These are phyloP conservation scores for Cygnus buccinator DNA, from an alignment of 2,113 vertebrate genomes.

Conservation along the genomic window DNA sequence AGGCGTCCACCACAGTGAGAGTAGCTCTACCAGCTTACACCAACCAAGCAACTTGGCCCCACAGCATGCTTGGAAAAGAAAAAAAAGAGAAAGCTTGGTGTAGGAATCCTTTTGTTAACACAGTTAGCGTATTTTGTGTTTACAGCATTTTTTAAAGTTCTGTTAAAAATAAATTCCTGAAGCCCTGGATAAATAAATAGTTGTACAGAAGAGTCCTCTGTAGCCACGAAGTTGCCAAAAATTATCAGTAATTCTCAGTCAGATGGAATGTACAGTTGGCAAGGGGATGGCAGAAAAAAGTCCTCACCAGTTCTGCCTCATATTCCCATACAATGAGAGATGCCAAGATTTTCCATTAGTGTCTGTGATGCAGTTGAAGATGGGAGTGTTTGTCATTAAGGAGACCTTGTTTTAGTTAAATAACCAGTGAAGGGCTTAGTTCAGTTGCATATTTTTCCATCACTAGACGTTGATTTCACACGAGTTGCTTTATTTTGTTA, in stretches of 20 bases:
- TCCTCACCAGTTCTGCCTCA: conserved; percentile 54
- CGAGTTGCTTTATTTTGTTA: conserved; percentile 60
- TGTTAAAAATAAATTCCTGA: conserved; percentile 73
- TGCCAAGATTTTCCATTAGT: conserved; percentile 56
- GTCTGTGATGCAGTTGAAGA: conserved; percentile 59
- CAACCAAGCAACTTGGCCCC: not conserved
- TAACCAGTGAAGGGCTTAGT: conserved; percentile 30
- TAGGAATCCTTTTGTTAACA: conserved; percentile 66
- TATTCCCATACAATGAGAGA: conserved; percentile 62
- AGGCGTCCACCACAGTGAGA: not conserved
- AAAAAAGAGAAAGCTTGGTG: not conserved
- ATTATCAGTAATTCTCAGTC: conserved; percentile 74
- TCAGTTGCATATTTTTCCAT: conserved; percentile 31
- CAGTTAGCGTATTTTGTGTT: conserved; percentile 43
- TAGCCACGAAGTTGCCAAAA: conserved; percentile 71
- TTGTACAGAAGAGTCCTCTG: conserved; percentile 69
- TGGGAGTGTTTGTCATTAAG: conserved; percentile 68
- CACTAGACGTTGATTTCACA: conserved; percentile 6
- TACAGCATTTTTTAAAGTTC: conserved; percentile 51
- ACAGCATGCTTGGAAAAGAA: not conserved
- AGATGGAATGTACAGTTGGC: conserved; percentile 76
- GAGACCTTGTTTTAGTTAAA: conserved; percentile 65
- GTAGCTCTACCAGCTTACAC: conserved; percentile 1
- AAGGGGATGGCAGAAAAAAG: conserved; percentile 60
- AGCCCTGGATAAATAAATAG: conserved; percentile 70